Evolutionary conservation across 2,888 invertebrate species (phyloP), one percentile per base, ranked within the genome.

Genomic region (Cheiracanthium punctorium): DNA sequence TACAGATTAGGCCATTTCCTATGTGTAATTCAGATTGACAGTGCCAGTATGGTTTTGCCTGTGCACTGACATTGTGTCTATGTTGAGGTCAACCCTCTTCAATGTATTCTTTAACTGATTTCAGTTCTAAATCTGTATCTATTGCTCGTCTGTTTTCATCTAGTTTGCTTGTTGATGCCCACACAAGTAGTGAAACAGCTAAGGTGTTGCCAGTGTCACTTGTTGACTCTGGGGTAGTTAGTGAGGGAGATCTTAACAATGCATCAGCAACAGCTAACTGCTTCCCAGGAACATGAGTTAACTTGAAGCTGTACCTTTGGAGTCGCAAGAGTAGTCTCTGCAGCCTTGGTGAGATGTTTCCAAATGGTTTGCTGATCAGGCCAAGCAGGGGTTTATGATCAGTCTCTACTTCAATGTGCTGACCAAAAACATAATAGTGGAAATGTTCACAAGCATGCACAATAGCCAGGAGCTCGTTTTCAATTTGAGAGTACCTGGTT

Each of bases 341-440:
- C 17, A 92, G 77, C 71, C 91, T 82, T 4, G 91, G 90, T 0
- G 91, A 90, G 5, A 92, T 82, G 12, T 91, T 90, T 37, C 89
- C 90, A 8, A 91, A 77, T 2, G 90, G 86, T 86, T 91, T 91
- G 0, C 90, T 89, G 14, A 92, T 71, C 1, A 92, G 80, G 24
- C 90, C 87, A 0, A 91, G 75, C 5, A 91, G 86, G 0, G 91
- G 91, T 84, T 91, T 91, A 88, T 92, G 91, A 84, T 92, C 91
- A 0, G 91, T 92, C 87, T 90, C 89, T 1, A 91, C 74, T 20
- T 67, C 75, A 48, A 92, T 89, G 32, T 89, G 58, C 37, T 88
- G 28, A 14, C 75, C 88, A 30, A 30, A 73, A 0, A 73, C 52
- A 48, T 30, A 73, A 72, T 74, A 74, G n/a, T 74, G 52, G 20